Evolutionary conservation across 2,888 invertebrate genomes (phyloP).

Genomic region (Enoplolaimus lenunculus): DNA sequence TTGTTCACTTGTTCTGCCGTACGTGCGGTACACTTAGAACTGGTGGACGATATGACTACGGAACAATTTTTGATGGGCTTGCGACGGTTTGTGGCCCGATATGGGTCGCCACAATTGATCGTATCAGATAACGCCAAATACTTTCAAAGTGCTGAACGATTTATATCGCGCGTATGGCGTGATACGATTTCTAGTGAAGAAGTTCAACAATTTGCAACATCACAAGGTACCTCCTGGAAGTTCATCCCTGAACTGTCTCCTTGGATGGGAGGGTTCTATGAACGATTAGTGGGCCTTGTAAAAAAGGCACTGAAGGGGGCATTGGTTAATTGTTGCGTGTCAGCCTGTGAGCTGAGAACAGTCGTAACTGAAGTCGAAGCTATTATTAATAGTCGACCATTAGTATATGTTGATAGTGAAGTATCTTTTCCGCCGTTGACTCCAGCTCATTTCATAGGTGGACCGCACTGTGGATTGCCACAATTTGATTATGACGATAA

Average conservation of each 20-base stretch:
- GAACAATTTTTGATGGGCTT: slow-evolving; percentile 34
- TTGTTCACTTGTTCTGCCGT: slow-evolving; percentile 42
- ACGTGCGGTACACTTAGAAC: slow-evolving; percentile 40
- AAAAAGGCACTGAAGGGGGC: neutral
- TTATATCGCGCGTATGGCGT: neutral
- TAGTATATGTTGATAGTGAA: neutral
- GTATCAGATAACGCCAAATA: slow-evolving; percentile 5
- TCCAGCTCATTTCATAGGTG: slow-evolving; percentile 6
- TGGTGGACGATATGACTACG: slow-evolving; percentile 33
- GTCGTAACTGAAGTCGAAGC: neutral
- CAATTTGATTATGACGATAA: neutral
- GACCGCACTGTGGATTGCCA: neutral
- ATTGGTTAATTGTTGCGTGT: neutral
- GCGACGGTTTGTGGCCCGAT: slow-evolving; percentile 30
- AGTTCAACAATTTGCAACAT: neutral
- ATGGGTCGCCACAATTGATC: neutral
- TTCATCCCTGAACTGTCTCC: slow-evolving; percentile 7
- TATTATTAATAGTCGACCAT: neutral
- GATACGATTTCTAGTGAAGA: neutral
- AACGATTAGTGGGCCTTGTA: slow-evolving; percentile 2
- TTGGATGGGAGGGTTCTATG: slow-evolving; percentile 4
- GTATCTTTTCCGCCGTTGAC: neutral
- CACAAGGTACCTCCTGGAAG: neutral
- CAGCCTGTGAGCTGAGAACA: neutral
- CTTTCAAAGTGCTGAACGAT: neutral